Evolutionary conservation across 2,888 invertebrate species (phyloP), one percentile per base, ranked within the genome.

Genomic region (Drosophila helvetica): DNA sequence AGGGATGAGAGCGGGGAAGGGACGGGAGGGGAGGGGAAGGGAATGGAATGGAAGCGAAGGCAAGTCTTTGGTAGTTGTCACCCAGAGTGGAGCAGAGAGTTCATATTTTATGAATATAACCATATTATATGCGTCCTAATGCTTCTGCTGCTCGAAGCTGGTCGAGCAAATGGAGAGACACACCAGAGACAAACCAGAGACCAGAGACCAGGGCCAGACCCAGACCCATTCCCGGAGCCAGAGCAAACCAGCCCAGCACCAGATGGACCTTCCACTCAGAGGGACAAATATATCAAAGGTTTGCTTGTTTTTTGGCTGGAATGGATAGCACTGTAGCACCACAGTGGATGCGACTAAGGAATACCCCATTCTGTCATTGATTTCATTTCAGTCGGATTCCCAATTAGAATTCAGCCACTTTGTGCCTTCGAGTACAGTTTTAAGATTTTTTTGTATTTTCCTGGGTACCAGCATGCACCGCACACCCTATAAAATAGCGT

Each of bases 81-180:
- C 66, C 72, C 56, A 64, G 51, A 43, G 64, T 54, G 48, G 50
- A 59, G 57, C 58, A 42, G 52, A 53, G 74, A 77, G 81, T 83
- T 83, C 79, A 83, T 83, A 83, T 81, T 86, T 83, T 81, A 83
- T 83, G 87, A 83, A 81, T 83, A 83, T 84, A 83, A 86, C 87
- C 81, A 86, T 82, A 86, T 86, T 82, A 84, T 59, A 84, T 76
- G 79, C 72, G 71, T 71, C 63, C 71, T 54, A 43, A 54, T 70
- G 71, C 54, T 65, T 68, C 73, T 63, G 78, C 53, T 77, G 82
- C 64, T 61, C 68, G 68, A 69, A 69, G 50, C 22, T 51, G 38
- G n/a, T 68, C 46, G 33, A 50, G 42, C 57, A 50, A 58, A 15
- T 47, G 42, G 52, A 69, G 45, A 22, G 38, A 27, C 38, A 54